phyloP scores from a whole-genome alignment of 2,797 vertebrate species.

The Threskiornis aethiopicus region DNA sequence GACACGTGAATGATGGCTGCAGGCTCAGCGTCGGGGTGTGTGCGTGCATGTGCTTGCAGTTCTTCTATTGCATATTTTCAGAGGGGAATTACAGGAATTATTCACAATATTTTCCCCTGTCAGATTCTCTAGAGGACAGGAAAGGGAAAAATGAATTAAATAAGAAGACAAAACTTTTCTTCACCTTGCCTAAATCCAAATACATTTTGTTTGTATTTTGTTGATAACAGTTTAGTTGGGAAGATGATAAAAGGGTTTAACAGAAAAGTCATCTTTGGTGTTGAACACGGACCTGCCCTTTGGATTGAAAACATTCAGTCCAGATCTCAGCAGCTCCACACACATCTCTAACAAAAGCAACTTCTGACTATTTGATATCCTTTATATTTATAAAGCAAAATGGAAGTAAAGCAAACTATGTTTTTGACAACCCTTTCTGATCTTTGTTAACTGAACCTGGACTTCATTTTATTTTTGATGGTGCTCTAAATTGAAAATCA shows the following conservation, averaged over 20 bases:
- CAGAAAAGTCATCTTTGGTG: not conserved
- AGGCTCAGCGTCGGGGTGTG: not conserved
- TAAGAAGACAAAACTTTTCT: not conserved
- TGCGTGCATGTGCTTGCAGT: rapidly evolving
- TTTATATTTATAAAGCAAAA: not conserved
- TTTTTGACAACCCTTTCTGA: not conserved
- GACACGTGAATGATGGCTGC: rapidly evolving
- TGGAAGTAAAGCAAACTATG: not conserved
- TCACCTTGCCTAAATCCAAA: not conserved
- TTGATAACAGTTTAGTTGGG: not conserved
- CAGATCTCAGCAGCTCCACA: not conserved
- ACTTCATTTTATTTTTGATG: not conserved
- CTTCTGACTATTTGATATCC: not conserved
- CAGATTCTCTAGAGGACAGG: not conserved
- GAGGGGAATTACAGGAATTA: not conserved
- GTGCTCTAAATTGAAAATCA: not conserved
- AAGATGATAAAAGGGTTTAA: not conserved
- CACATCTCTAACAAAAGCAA: not conserved
- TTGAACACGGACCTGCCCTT: not conserved
- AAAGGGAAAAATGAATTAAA: not conserved
- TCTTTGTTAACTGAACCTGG: not conserved
- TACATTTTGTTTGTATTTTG: not conserved
- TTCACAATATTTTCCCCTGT: not conserved
- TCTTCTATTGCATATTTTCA: not conserved
- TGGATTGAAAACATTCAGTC: not conserved